Conservation (phyloP, 2,888 invertebrate species). For the Microplitis manilae region DNA sequence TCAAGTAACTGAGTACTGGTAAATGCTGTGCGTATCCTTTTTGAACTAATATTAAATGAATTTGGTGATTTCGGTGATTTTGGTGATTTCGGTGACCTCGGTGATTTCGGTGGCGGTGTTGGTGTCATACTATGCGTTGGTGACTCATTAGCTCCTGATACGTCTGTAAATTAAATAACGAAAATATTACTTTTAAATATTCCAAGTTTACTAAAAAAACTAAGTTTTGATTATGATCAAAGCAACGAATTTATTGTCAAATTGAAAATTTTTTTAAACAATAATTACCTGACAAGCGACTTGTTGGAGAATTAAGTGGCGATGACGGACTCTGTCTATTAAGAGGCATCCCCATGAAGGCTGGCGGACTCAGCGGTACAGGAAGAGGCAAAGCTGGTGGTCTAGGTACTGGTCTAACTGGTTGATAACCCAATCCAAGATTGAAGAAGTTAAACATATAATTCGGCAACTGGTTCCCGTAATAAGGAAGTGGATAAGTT, state of each 20-base stretch:
- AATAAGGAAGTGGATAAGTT: constrained; percentile 67
- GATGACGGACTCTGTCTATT: constrained; percentile 63
- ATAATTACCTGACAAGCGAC: constrained; percentile 61
- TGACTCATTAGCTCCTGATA: constrained; percentile 70
- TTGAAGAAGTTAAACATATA: constrained; percentile 70
- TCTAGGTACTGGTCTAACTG: constrained; percentile 66
- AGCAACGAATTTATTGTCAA: too few relatives aligned
- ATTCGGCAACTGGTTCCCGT: constrained; percentile 71
- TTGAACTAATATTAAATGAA: constrained; percentile 77
- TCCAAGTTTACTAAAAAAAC: too few relatives aligned
- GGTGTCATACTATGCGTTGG: constrained; percentile 70
- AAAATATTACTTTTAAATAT: neutral
- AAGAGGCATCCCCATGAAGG: constrained; percentile 52
- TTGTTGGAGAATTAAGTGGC: constrained; percentile 57
- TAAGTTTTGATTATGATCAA: too few relatives aligned
- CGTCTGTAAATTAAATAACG: constrained; percentile 56
- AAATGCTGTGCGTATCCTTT: constrained; percentile 93
- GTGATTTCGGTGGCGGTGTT: constrained; percentile 73
- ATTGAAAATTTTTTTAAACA: neutral
- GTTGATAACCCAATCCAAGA: constrained; percentile 65
- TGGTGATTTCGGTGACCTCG: constrained; percentile 72
- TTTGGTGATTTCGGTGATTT: constrained; percentile 70
- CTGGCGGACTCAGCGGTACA: constrained; percentile 58
- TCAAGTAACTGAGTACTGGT: constrained; percentile 91
- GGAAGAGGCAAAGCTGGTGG: constrained; percentile 57